Evolutionary conservation across 2,113 vertebrate genomes (phyloP).

Genomic region (Meles meles): DNA sequence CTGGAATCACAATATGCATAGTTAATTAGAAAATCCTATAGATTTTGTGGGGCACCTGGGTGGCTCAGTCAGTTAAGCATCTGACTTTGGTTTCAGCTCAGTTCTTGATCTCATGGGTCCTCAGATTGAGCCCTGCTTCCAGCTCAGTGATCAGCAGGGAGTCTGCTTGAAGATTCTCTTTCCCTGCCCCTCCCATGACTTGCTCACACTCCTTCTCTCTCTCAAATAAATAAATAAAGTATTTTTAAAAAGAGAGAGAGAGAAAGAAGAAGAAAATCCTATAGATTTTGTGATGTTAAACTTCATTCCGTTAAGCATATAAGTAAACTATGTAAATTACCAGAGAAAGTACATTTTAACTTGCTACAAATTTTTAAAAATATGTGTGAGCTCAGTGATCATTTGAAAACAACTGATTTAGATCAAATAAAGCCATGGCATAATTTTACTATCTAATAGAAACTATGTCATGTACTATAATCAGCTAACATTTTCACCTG

Average conservation of each 20-base stretch:
- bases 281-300: neutral
- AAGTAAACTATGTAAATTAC: neutral
- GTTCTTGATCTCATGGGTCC: neutral
- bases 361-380: neutral
- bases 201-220: too few relatives aligned
- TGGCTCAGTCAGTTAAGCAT: neutral
- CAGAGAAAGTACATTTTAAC: constrained; percentile 7
- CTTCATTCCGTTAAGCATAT: neutral
- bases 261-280: neutral
- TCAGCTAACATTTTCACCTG: neutral
- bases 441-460: constrained; percentile 3
- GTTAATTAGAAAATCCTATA: neutral
- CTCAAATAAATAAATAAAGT: neutral
- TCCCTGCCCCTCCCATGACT: neutral
- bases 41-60: neutral
- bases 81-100: neutral
- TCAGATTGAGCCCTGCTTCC: neutral
- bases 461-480: neutral
- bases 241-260: neutral
- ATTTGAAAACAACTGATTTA: constrained; percentile 5
- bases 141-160: neutral
- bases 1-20: neutral
- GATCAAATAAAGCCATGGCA: neutral
- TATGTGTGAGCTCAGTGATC: neutral
- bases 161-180: neutral